Evolutionary conservation across 2,797 vertebrate genomes (phyloP).

Genomic region (Falco berigora): DNA sequence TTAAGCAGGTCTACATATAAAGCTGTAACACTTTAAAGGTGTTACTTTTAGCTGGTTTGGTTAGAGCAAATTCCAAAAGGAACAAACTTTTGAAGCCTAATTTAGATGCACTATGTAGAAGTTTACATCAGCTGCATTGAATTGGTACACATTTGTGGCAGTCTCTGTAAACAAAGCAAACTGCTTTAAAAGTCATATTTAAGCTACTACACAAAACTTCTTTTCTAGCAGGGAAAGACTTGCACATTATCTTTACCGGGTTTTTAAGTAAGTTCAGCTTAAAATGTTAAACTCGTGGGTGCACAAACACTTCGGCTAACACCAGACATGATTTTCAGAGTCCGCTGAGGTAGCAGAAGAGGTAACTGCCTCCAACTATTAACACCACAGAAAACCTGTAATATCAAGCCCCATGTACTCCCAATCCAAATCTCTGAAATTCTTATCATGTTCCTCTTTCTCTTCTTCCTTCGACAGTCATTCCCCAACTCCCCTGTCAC

Average conservation of each 20-base stretch:
- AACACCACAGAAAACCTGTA: neutral
- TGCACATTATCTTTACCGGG: neutral
- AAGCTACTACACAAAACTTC: neutral
- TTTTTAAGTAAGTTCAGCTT: conserved; percentile 14
- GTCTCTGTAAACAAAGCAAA: neutral
- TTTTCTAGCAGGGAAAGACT: neutral
- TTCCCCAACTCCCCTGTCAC: neutral
- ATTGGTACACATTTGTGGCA: neutral
- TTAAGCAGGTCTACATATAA: conserved; percentile 49
- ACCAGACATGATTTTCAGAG: neutral
- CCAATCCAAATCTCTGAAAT: neutral
- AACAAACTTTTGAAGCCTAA: neutral
- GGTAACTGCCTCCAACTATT: neutral
- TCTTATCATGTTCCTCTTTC: neutral
- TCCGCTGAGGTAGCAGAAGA: neutral
- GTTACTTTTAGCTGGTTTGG: conserved; percentile 43
- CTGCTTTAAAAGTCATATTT: neutral
- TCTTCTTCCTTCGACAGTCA: neutral
- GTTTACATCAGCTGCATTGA: neutral
- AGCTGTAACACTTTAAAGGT: conserved; percentile 60
- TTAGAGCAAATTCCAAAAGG: neutral
- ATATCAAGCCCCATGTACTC: neutral
- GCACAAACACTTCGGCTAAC: neutral
- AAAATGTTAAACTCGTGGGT: neutral
- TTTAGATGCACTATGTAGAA: neutral